Evolutionary conservation across 2,888 invertebrate genomes (phyloP).

Genomic region (Torymus tubicola): DNA sequence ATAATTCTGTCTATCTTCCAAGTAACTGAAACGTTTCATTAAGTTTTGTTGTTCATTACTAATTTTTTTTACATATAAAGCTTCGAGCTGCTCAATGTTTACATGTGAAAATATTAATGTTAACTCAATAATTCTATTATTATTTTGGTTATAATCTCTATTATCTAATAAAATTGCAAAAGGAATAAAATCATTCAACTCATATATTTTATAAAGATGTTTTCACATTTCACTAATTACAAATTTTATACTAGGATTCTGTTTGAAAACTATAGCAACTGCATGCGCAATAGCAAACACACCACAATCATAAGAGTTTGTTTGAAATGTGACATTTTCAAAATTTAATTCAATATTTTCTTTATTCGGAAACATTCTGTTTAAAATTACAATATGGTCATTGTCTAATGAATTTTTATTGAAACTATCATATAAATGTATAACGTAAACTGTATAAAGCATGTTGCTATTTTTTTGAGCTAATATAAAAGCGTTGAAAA

Average conservation of each 20-base stretch:
- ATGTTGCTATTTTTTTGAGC: too few relatives aligned
- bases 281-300: background rate
- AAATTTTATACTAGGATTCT: background rate
- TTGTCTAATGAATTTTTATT: background rate
- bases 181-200: background rate
- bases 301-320: background rate
- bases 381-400: background rate
- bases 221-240: background rate
- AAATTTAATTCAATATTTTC: background rate
- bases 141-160: too few relatives aligned
- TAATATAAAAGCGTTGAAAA: too few relatives aligned
- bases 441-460: too few relatives aligned
- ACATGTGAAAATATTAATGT: too few relatives aligned
- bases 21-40: too few relatives aligned
- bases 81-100: too few relatives aligned
- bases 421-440: conserved; percentile 1
- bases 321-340: background rate
- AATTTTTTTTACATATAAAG: too few relatives aligned
- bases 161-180: background rate
- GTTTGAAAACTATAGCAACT: too few relatives aligned
- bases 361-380: background rate
- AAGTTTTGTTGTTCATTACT: too few relatives aligned
- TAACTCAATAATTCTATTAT: too few relatives aligned
- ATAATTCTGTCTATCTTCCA: too few relatives aligned
- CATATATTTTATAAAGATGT: background rate